Percentiles rank a stretch among this genome's conserved stretches.
phyloP scores from a whole-genome alignment of 2,888 invertebrate genomes.

The Agonopterix alstromeriana region DNA sequence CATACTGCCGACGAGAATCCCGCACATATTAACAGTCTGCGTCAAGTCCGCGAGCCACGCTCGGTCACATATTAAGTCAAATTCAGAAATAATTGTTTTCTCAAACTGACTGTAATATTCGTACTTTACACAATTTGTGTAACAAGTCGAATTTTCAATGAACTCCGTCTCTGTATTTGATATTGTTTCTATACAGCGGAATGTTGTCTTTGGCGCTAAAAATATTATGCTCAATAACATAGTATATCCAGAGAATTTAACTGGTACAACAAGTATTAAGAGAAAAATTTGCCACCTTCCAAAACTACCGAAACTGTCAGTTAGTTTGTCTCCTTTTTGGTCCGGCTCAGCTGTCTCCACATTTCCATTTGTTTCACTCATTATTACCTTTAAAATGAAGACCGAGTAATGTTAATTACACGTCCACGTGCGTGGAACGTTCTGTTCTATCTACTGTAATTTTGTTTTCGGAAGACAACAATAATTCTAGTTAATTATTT shows the following conservation, averaged over 20 bases:
- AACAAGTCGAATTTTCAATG: slow-evolving; percentile 56
- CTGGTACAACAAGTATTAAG: slow-evolving; percentile 75
- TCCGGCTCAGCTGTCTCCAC: not conserved
- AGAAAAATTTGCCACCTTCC: slow-evolving; percentile 81
- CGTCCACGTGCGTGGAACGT: too few relatives aligned
- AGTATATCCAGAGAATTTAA: slow-evolving; percentile 83
- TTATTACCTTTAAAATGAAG: too few relatives aligned
- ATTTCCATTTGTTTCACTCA: too few relatives aligned
- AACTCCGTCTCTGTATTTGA: slow-evolving; percentile 24
- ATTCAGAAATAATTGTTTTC: slow-evolving; percentile 82
- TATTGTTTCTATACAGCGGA: slow-evolving; percentile 47
- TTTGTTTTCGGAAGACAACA: too few relatives aligned
- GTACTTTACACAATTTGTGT: slow-evolving; percentile 65
- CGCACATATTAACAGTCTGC: slow-evolving; percentile 83
- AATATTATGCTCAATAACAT: slow-evolving; percentile 83
- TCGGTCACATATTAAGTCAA: slow-evolving; percentile 80
- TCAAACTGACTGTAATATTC: slow-evolving; percentile 78
- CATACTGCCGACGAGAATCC: slow-evolving; percentile 81
- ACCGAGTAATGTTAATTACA: too few relatives aligned
- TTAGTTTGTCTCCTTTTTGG: slow-evolving; percentile 21
- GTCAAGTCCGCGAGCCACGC: slow-evolving; percentile 79
- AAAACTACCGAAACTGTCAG: slow-evolving; percentile 42
- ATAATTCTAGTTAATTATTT: too few relatives aligned
- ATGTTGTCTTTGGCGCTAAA: slow-evolving; percentile 77
- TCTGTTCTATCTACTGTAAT: too few relatives aligned